These are phyloP conservation scores for Nebria ingens DNA, from an alignment of 1,140 invertebrate genomes.

Conservation along the genomic window DNA sequence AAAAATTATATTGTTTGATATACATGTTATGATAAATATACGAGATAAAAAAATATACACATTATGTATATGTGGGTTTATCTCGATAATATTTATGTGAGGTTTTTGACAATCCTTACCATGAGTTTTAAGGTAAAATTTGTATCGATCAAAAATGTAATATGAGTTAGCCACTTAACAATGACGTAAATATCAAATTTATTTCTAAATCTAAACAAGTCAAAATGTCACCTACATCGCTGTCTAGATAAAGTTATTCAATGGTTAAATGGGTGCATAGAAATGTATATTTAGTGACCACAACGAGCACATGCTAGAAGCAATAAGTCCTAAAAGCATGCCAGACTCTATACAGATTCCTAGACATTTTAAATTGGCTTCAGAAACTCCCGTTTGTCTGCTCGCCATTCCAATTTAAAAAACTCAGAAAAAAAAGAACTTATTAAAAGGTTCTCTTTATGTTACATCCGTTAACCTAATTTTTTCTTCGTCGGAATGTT, in stretches of 20 bases:
- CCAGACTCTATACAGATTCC: not conserved
- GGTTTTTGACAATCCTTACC: not conserved
- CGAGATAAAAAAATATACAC: too few relatives aligned
- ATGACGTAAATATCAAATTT: not conserved
- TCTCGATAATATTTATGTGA: too few relatives aligned
- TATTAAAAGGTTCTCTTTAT: conserved; percentile 6
- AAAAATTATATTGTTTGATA: too few relatives aligned
- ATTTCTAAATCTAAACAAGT: not conserved
- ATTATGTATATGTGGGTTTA: too few relatives aligned
- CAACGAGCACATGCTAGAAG: not conserved
- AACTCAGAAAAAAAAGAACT: conserved; percentile 1
- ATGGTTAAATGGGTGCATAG: not conserved
- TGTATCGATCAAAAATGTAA: not conserved
- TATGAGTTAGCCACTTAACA: not conserved
- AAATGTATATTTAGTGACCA: not conserved
- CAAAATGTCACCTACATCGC: too few relatives aligned
- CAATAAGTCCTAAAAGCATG: too few relatives aligned
- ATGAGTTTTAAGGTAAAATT: not conserved
- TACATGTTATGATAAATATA: too few relatives aligned
- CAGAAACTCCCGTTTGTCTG: not conserved
- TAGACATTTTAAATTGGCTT: not conserved
- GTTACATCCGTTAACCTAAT: conserved; percentile 2
- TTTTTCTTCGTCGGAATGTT: not conserved
- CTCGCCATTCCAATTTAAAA: conserved; percentile 2
- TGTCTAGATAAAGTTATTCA: too few relatives aligned